Evolutionary conservation across 1,140 invertebrate genomes (phyloP), one percentile per base, ranked within the genome.

Genomic region (Tyrophagus putrescentiae): DNA sequence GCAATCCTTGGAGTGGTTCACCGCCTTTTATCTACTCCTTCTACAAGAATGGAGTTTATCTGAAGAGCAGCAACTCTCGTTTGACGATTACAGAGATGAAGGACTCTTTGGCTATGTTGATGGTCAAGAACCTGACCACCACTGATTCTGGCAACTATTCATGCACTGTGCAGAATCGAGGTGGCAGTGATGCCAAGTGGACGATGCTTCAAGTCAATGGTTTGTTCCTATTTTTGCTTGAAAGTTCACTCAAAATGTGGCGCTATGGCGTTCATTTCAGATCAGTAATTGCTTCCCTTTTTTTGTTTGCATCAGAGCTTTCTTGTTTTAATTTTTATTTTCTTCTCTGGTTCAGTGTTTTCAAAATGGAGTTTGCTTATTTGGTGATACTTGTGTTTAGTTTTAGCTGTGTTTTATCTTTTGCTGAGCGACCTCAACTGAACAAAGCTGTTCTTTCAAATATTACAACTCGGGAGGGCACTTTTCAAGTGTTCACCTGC

Each of bases 121-220:
- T n/a, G n/a, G n/a, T n/a, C 3, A 31, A 31, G 25, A 36, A 3
- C 21, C 21, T 54, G 25, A 13, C 3, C 9, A n/a, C n/a, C 16
- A 54, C 13, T 33, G 52, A 54, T 54, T 27, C 52, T 3, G 52
- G 52, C 27, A 54, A 11, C 52, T 54, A 54, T 33, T 18, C 27
- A 3, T 54, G 52, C 39, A 13, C 3, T 54, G 52, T 34, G 3
- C 11, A 3, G 39, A 54, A 54, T 54, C 13, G n/a, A 18, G n/a
- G n/a, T 54, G 52, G 52, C 2, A 34, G n/a, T 1, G 52, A 54
- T 32, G n/a, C 52, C 3, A 28, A 27, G n/a, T 54, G 3, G 27
- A n/a, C 25, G 2, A 13, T 27, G n/a, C 31, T 54, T 3, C 9
- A 13, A 3, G 52, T 54, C 4, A 54, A 13, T 34, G 52, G 52